These are phyloP conservation scores for Mimas tiliae DNA, from an alignment of 2,888 invertebrate genomes.

Conservation along the genomic window DNA sequence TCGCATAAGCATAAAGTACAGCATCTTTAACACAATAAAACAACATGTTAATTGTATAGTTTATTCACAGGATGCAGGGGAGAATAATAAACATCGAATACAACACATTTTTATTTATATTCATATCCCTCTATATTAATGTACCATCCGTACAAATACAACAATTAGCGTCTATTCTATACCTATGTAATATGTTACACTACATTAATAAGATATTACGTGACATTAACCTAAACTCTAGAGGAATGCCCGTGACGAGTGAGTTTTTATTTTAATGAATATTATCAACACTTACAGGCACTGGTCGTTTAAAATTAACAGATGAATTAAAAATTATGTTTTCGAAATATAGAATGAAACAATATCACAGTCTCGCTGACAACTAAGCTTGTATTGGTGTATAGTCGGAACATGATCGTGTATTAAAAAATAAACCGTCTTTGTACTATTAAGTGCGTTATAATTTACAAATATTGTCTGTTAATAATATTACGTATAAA, in stretches of 20 bases:
- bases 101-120: constrained; percentile 31
- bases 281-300: constrained; percentile 81
- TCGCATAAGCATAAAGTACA: constrained; percentile 51
- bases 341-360: constrained; percentile 30
- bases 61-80: constrained; percentile 60
- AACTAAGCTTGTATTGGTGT: constrained; percentile 49
- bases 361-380: constrained; percentile 75
- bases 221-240: constrained; percentile 47
- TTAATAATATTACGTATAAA: constrained; percentile 34
- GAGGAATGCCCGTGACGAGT: constrained; percentile 53
- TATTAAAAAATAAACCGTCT: constrained; percentile 50
- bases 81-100: constrained; percentile 51
- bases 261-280: constrained; percentile 65
- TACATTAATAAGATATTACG: constrained; percentile 52
- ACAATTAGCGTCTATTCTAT: constrained; percentile 51
- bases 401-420: constrained; percentile 68
- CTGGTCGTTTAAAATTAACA: constrained; percentile 58
- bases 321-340: constrained; percentile 40
- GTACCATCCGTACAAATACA: constrained; percentile 22
- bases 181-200: constrained; percentile 60
- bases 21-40: constrained; percentile 72
- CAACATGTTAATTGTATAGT: constrained; percentile 62
- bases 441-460: constrained; percentile 78
- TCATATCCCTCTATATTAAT: constrained; percentile 27
- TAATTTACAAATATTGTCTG: constrained; percentile 59